Conservation (phyloP, 2,888 invertebrate genomes). For the Drosophila putrida region DNA sequence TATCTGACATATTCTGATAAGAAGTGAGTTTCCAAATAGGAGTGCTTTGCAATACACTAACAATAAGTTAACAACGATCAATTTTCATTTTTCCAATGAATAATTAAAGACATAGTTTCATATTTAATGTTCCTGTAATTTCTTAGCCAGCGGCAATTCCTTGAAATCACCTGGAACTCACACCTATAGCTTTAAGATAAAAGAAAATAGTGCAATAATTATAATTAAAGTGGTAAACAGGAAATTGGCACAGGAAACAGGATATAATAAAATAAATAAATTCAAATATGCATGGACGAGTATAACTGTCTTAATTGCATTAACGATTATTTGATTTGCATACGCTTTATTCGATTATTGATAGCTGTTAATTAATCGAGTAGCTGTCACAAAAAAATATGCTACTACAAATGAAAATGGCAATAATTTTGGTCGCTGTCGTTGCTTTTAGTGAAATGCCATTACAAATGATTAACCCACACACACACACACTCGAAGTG, state of each 20-base stretch:
- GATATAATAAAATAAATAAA: conserved; percentile 20
- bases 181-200: background rate
- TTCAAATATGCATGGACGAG: conserved; percentile 1
- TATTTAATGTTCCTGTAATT: too few species aligned
- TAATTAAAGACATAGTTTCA: background rate
- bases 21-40: too few species aligned
- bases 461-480: conserved; percentile 36
- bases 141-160: background rate
- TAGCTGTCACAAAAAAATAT: background rate
- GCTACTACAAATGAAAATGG: background rate
- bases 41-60: too few species aligned
- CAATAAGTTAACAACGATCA: too few species aligned
- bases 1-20: too few species aligned
- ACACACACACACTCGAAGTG: conserved; percentile 5
- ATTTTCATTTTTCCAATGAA: too few species aligned
- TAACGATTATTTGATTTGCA: conserved; percentile 22
- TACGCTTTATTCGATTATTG: conserved; percentile 10
- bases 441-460: conserved; percentile 21
- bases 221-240: background rate
- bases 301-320: conserved; percentile 19
- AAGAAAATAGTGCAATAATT: background rate
- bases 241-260: conserved; percentile 2
- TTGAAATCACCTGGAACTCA: background rate
- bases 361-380: conserved; percentile 29
- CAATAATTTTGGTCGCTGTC: conserved; percentile 4